Percentiles rank a stretch among this genome's conserved stretches.
Evolutionary conservation across 2,888 invertebrate species (phyloP).

Genomic region (Formica aserva): DNA sequence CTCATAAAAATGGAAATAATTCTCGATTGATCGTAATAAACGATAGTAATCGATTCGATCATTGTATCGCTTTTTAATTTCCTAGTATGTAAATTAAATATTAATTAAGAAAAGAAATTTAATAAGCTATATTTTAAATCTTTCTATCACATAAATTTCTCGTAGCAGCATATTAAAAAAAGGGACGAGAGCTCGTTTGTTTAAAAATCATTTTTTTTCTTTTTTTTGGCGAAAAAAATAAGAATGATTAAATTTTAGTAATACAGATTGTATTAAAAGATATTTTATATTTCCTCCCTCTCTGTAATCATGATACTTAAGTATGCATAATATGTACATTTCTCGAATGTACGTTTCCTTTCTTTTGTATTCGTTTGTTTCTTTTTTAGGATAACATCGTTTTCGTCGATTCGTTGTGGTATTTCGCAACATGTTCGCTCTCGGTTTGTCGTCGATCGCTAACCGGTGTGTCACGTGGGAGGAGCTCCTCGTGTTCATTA

Average conservation of each 20-base stretch:
- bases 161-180: not conserved
- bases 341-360: not conserved
- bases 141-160: not conserved
- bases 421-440: constrained; percentile 46
- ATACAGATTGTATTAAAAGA: not conserved
- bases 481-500: constrained; percentile 29
- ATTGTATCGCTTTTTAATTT: not conserved
- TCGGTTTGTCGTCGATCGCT: constrained; percentile 26
- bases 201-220: not conserved
- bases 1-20: too few relatives aligned
- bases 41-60: not conserved
- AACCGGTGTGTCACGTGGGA: constrained; percentile 45
- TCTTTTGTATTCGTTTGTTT: not conserved
- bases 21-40: not conserved
- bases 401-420: not conserved
- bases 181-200: not conserved
- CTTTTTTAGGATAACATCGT: not conserved
- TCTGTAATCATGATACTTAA: not conserved
- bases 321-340: not conserved
- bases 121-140: not conserved
- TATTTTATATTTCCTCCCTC: not conserved
- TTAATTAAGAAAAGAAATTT: not conserved
- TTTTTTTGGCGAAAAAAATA: not conserved
- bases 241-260: not conserved
- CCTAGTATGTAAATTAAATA: not conserved